Evolutionary conservation across 2,113 vertebrate genomes (phyloP), one percentile per base, ranked within the genome.

Genomic region (Myiozetetes cayanensis): DNA sequence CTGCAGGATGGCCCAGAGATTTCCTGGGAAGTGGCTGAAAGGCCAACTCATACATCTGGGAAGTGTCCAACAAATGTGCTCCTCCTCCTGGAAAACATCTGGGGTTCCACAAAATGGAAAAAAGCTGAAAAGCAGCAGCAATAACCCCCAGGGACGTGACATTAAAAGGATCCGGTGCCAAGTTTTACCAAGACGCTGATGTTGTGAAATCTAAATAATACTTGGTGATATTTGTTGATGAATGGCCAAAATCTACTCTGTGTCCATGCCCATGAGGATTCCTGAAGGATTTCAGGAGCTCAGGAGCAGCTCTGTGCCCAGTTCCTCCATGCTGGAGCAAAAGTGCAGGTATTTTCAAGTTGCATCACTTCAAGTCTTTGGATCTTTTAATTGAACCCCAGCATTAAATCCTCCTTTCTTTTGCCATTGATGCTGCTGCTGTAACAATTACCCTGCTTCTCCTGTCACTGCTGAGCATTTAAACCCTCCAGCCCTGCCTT

Each of bases 401-500:
- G 41, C 11, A 61, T 55, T 47, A 56, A 85, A 62, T 75, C 25
- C 52, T 37, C 71, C 70, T 74, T 86, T 72, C 23, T 85, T 91
- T 67, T 61, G 50, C 49, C 65, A 73, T 47, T 13, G 11, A 41
- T 41, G 39, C 39, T 41, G 39, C 39, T 41, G 39, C 39, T 41
- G 39, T 41, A 41, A 81, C 11, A 56, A 90, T 85, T 37, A 25
- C 14, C 65, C 35, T 91, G 35, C 85, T 85, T 43, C 90, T 92
- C 76, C 74, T 95, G 90, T 88, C 91, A 75, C 83, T 85, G 78
- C 82, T 72, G 12, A 71, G 56, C 35, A 59, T 63, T 82, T 53
- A 62, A 87, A 73, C 27, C 62, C 78, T 75, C 89, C 81, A 88
- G 85, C 93, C 94, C 85, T 59, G 24, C 4, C 61, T 92, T 91